Base-by-base conservation (phyloP, 1,140 invertebrate species). In the Steinernema feltiae region DNA sequence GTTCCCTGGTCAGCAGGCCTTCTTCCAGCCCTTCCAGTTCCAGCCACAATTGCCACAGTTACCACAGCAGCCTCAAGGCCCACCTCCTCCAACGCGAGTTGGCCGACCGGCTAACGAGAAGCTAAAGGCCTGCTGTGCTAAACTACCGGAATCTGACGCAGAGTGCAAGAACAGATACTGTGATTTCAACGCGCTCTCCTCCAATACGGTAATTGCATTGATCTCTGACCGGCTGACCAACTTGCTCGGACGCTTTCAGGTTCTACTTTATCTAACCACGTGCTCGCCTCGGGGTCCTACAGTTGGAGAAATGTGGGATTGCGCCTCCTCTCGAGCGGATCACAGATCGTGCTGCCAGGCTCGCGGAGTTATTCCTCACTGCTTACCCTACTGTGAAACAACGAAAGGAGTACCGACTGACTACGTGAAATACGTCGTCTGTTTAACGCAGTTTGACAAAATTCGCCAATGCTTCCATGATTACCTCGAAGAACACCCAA, bases 371-470 rank as follows among this genome's bases (percentile, higher is more conserved):
- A 3, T 80, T 27, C 74, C 72, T 32, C 76, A 41, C 1, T 79
- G 78, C 46, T 41, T 79, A 78, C 74, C 83, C 35, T 85, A 85
- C 48, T 85, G 84, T 72, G 83, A 85, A 74, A 85, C 84, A 1
- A 85, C 85, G 0, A 85, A 86, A 32, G 84, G 84, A 69, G 84
- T 85, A 1, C 84, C 84, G 12, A 87, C 83, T n/a, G 84, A 85
- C 71, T 86, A 86, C 35, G 53, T 85, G 31, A 80, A 81, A 53
- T 85, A 85, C 70, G 69, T 85, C 21, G 75, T 79, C 32, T 85
- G 84, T 69, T 41, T 85, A 30, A 46, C 73, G n/a, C 86, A 85
- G 48, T 85, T 85, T 69, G 80, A 85, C 73, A 85, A 86, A 74
- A 84, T 85, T 21, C 83, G 84, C 18, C 78, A 80, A 30, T 85